These are phyloP conservation scores for Phaonia tiefii DNA, from an alignment of 2,888 invertebrate genomes.

Conservation along the genomic window DNA sequence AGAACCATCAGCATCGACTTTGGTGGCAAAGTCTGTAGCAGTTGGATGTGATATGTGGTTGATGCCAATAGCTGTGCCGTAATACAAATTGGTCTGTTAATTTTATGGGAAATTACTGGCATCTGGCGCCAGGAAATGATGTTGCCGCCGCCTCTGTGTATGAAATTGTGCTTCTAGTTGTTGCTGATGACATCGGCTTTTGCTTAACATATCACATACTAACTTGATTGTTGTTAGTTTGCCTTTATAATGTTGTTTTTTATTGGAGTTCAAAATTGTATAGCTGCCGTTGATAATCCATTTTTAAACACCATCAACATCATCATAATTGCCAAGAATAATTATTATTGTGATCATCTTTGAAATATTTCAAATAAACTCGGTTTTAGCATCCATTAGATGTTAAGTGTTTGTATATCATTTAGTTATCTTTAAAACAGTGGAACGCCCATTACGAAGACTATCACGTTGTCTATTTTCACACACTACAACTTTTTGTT, in stretches of 20 bases:
- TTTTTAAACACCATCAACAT: conserved; percentile 3
- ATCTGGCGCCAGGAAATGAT: conserved; percentile 46
- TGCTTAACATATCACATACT: background rate
- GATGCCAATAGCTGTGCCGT: background rate
- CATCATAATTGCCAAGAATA: background rate
- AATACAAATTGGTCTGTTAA: conserved; percentile 39
- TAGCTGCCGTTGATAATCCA: background rate
- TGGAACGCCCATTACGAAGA: background rate
- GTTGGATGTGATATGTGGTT: background rate
- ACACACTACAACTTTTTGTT: too few relatives aligned
- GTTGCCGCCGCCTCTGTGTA: conserved; percentile 1
- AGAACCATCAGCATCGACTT: background rate
- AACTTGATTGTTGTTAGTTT: background rate
- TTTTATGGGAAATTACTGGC: conserved; percentile 55
- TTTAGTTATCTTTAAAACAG: background rate
- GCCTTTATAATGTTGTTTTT: background rate
- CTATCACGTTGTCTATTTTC: too few relatives aligned
- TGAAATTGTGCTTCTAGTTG: too few relatives aligned
- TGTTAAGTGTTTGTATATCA: background rate
- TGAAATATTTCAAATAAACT: background rate
- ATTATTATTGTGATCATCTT: background rate
- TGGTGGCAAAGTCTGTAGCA: background rate
- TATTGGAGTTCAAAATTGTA: background rate
- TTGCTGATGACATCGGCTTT: background rate
- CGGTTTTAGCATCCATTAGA: background rate